Conservation (phyloP, 2,113 vertebrate genomes). For the Siniperca knerii region DNA sequence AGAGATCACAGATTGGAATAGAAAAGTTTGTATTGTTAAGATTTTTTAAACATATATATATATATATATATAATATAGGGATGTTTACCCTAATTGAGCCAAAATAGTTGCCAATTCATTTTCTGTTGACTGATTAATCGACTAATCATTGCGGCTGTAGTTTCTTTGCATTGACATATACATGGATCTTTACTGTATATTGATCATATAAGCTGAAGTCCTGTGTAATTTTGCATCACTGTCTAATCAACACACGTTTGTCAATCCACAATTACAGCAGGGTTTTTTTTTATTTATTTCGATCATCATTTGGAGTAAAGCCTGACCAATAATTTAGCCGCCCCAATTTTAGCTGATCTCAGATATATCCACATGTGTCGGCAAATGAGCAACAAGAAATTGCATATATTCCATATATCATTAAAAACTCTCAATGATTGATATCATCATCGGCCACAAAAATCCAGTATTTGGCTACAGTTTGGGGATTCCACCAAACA, state of each 20-base stretch:
- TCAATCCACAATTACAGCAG: neutral
- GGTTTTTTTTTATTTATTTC: neutral
- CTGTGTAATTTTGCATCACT: neutral
- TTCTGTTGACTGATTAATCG: neutral
- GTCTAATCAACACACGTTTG: neutral
- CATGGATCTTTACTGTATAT: neutral
- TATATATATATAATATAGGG: no score
- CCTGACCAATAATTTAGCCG: neutral
- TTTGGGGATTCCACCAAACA: neutral
- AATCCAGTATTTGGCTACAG: neutral
- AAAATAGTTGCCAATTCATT: neutral
- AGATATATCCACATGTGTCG: neutral
- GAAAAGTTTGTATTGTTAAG: no score
- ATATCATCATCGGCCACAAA: neutral
- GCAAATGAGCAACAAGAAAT: neutral
- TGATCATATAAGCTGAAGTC: neutral
- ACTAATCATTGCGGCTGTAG: neutral
- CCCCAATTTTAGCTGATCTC: neutral
- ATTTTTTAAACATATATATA: no score
- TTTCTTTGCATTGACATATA: neutral
- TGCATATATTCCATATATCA: neutral
- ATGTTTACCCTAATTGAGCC: neutral
- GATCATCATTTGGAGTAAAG: neutral
- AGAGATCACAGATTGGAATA: no score
- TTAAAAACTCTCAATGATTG: neutral